These are phyloP conservation scores for Percopsis omiscomaycus DNA, from an alignment of 2,797 vertebrate species.

Conservation along the genomic window DNA sequence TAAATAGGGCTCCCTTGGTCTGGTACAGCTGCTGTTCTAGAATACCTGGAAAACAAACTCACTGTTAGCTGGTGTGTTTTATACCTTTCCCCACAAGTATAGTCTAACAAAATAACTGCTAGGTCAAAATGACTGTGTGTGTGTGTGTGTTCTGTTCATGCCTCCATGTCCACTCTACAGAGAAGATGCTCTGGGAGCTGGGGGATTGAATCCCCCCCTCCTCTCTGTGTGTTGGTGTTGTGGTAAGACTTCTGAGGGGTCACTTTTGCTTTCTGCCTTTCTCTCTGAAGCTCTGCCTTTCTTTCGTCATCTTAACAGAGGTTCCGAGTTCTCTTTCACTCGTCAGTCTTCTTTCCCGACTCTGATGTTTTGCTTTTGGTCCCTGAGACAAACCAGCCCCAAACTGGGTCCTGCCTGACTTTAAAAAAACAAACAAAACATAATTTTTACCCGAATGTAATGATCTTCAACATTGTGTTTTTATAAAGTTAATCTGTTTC, in stretches of 20 bases:
- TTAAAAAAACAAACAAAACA: neutral
- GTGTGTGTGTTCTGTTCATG: neutral
- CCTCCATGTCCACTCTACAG: conserved; percentile 10
- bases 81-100: neutral
- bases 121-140: neutral
- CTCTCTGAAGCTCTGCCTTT: conserved; percentile 21
- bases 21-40: too few relatives aligned
- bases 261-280: conserved; percentile 6
- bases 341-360: neutral
- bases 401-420: conserved; percentile 10
- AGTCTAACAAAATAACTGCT: neutral
- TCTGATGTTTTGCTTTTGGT: conserved; percentile 37
- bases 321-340: conserved; percentile 13
- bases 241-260: neutral
- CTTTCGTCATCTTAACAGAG: conserved; percentile 9
- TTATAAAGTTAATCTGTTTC: neutral
- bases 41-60: neutral
- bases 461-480: too few relatives aligned
- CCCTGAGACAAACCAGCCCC: conserved; percentile 27
- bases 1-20: too few relatives aligned
- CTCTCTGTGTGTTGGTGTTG: conserved; percentile 22
- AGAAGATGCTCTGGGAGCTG: conserved; percentile 16
- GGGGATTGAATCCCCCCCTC: neutral
- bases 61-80: conserved; percentile 6
- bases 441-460: too few relatives aligned